Base-by-base conservation (phyloP, 2,113 vertebrate species). In the Rhynchopsitta pachyrhyncha region DNA sequence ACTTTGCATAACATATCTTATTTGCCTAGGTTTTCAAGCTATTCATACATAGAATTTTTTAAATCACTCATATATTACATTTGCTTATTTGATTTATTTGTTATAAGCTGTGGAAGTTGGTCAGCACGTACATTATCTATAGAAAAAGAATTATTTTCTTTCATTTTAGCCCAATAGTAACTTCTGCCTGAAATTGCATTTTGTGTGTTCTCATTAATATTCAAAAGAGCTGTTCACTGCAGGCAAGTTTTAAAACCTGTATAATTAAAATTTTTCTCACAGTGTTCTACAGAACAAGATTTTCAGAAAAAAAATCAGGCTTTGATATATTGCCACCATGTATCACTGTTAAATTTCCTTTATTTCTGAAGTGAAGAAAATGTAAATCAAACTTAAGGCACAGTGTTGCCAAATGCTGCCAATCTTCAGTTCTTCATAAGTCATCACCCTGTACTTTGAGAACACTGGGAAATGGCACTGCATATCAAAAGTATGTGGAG, bases 171-270 rank as follows among this genome's bases (percentile, higher is more conserved):
- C 13, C 9, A 24, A 1, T 62, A 15, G 1, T 55, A 85, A 67
- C 41, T 89, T 95, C 50, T 94, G 41, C 28, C 28, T 83, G 62
- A 89, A 93, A 73, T 59, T 79, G 42, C 55, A 55, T 68, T 64
- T 77, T 66, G 2, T 64, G 10, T 67, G 5, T 53, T 82, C 47
- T 78, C 68, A 81, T 93, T 86, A 94, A 86, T 63, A 94, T 92
- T 95, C 85, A 82, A 69, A 88, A 91, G 87, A 52, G 17, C 44
- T 88, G 15, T 49, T 95, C 94, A 91, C 88, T 93, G 74, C 80
- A 92, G 77, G 44, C 59, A 75, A 92, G 41, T 57, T 70, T 82
- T 79, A 81, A 93, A 94, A 80, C 33, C 18, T 67, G 10, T 23
- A 25, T 55, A 44, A 53, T 55, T 95, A 35, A 24, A 87, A 49